Percentiles rank a stretch among this genome's conserved stretches.
Conservation (phyloP, 2,888 invertebrate genomes). For the Hirtodrosophila alboralis region DNA sequence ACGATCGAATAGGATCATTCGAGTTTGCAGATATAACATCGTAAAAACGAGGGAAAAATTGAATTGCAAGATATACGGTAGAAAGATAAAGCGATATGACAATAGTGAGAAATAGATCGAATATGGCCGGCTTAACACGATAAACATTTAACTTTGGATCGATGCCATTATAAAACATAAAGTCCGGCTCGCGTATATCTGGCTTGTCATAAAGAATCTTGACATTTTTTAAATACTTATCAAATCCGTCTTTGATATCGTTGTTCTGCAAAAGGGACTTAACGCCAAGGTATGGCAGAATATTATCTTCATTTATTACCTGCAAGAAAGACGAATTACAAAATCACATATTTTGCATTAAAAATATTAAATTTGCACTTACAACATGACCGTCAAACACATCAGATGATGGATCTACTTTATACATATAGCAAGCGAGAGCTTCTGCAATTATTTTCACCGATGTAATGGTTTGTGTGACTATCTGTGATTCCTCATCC, state of each 20-base stretch:
- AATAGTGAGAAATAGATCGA: constrained; percentile 96
- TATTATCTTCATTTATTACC: constrained; percentile 90
- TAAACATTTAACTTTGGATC: constrained; percentile 93
- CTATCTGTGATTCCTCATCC: constrained; percentile 67
- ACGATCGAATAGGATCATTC: constrained; percentile 12
- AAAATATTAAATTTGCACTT: constrained; percentile 75
- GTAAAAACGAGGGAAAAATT: constrained; percentile 89
- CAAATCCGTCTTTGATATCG: constrained; percentile 89
- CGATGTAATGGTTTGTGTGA: constrained; percentile 84
- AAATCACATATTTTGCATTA: background rate
- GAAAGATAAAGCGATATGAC: constrained; percentile 93
- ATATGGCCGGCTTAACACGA: constrained; percentile 98
- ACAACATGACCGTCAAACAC: constrained; percentile 92
- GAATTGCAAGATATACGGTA: constrained; percentile 92
- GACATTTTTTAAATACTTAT: constrained; percentile 91
- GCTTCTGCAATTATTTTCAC: constrained; percentile 92
- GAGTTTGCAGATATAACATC: constrained; percentile 85
- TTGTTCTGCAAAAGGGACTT: constrained; percentile 88
- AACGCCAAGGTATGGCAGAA: constrained; percentile 91
- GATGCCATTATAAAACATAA: constrained; percentile 94
- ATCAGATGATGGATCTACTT: constrained; percentile 86
- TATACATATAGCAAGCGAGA: constrained; percentile 92
- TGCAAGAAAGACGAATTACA: constrained; percentile 78
- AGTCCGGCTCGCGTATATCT: constrained; percentile 96
- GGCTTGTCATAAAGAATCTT: constrained; percentile 88